Base-by-base conservation (phyloP, 2,888 invertebrate genomes). In the Lasius fuliginosus region DNA sequence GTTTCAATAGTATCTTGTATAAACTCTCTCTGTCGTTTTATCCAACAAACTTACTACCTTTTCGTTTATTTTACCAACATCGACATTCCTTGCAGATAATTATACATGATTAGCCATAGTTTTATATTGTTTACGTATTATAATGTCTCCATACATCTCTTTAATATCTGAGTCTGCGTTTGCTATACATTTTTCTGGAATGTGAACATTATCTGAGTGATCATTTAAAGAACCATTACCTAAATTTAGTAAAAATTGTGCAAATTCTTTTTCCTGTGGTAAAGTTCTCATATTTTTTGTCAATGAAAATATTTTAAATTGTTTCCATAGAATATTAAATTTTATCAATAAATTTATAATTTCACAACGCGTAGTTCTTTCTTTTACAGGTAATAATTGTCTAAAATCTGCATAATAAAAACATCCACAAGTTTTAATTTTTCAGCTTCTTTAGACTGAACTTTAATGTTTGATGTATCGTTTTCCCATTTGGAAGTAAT, bases 201-300 rank as follows among this genome's bases (percentile, higher is more conserved):
- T 65, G 11, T 42, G 1, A 15, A 65, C 6, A 65, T 65, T 23
- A 42, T 64, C 36, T 36, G 11, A 40, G 0, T 40, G 15, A 42
- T 65, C 30, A 27, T 42, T 65, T 65, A 65, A 65, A 11, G 36
- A 18, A n/a, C 64, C 64, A n/a, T 36, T 64, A 64, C 64, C 64
- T 64, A 64, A 33, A 40, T 40, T 40, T 40, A 11, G 9, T 40
- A 11, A 40, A 40, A 40, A 40, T 40, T 40, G 11, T 40, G 40
- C 40, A 40, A 40, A 40, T 40, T 40, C 40, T 40, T 40, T 40
- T 40, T 40, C 40, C 0, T 40, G 40, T 40, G 40, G 11, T 40
- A 11, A 40, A 40, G 40, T 40, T 40, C 40, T 40, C 40, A 40
- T 11, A 40, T 40, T 40, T 40, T 40, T 1, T 40, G 40, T 40